Evolutionary conservation across 2,888 invertebrate species (phyloP), one percentile per base, ranked within the genome.

Genomic region (Pyrgus malvae): DNA sequence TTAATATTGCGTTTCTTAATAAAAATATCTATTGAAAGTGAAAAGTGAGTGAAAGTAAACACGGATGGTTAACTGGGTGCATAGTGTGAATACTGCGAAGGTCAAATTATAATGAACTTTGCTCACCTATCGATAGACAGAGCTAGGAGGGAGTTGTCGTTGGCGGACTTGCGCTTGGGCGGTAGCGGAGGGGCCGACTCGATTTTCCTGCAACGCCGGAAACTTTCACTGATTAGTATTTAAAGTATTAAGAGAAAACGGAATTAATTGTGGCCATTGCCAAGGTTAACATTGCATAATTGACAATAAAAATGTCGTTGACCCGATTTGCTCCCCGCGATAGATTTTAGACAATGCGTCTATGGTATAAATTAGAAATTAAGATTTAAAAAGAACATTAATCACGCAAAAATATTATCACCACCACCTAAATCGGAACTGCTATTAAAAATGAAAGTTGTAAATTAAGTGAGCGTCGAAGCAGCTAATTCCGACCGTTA

Each of bases 151-250:
- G 87, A 83, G 77, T 81, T 89, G 68, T 91, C 91, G 68, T 85
- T 88, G 14, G 90, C 82, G 3, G 89, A 88, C 72, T 92, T 91
- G 82, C 94, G 93, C 88, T 95, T 95, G 55, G 95, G 95, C 61
- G 95, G 96, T 70, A 95, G 79, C 27, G 95, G 95, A 53, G 96
- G 96, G 63, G 95, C 95, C 75, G 94, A 93, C 70, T 92, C 92
- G 68, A 92, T 86, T 80, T 91, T 91, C 80, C 91, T 92, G 81
- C 79, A 91, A 85, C 69, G 75, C 60, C 73, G 55, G 45, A 56
- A 51, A 63, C 67, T 68, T 69, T 69, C 69, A 68, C 67, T 71
- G 61, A 66, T 45, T 21, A 53, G 56, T 60, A 53, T 56, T 38
- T 41, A 54, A 56, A 35, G 25, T 49, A 48, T 48, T 45, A 42